Evolutionary conservation across 2,113 vertebrate species (phyloP).

Genomic region (Cephalophus harveyi): DNA sequence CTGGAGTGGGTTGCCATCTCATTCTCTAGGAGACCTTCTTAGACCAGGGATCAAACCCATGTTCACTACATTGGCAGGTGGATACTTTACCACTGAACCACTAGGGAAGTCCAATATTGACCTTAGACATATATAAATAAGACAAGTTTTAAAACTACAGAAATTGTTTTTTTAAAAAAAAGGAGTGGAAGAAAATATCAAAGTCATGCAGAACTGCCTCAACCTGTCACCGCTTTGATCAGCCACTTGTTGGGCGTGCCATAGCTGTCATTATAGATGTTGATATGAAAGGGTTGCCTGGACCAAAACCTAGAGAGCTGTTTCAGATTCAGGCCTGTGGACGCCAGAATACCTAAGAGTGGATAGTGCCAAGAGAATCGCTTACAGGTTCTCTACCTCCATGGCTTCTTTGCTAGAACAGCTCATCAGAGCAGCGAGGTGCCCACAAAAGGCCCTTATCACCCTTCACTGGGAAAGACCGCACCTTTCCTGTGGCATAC

Average conservation of each 20-base stretch:
- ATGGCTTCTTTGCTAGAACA: not conserved
- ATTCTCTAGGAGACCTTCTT: not conserved
- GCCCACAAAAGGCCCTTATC: not conserved
- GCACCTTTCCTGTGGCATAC: not conserved
- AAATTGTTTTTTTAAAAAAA: not conserved
- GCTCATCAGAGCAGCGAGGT: not conserved
- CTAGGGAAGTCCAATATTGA: not conserved
- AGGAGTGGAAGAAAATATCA: not conserved
- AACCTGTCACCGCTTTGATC: not conserved
- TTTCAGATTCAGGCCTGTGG: not conserved
- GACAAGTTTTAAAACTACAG: not conserved
- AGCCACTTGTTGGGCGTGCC: accelerated
- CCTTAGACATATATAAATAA: not conserved
- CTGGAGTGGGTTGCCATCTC: not conserved
- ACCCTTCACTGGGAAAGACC: not conserved
- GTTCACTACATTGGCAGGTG: not conserved
- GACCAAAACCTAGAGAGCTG: not conserved
- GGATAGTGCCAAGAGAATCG: not conserved
- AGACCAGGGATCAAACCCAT: not conserved
- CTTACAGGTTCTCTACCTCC: not conserved
- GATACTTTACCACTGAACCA: not conserved
- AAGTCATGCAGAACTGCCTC: not conserved
- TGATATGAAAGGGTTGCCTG: not conserved
- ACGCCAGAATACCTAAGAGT: accelerated
- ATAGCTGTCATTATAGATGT: not conserved